Evolutionary conservation across 1,140 invertebrate species (phyloP).

Genomic region (Cyclargus thomasi): DNA sequence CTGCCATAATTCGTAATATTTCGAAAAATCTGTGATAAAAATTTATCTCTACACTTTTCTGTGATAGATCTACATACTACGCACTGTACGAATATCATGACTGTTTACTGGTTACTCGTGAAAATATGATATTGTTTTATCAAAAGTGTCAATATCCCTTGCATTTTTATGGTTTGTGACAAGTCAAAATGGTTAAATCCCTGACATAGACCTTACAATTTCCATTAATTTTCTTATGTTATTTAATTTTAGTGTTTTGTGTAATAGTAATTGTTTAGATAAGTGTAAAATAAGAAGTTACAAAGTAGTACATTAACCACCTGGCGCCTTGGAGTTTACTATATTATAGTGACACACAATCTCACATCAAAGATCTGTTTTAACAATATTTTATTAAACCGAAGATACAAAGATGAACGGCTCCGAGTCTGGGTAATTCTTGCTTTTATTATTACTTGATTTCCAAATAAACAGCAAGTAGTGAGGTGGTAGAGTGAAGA

Average conservation of each 20-base stretch:
- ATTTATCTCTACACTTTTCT: constrained; percentile 44
- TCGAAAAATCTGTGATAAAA: constrained; percentile 63
- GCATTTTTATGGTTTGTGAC: constrained; percentile 72
- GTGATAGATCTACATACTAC: constrained; percentile 43
- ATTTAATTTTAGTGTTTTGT: constrained; percentile 48
- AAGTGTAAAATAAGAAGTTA: constrained; percentile 35
- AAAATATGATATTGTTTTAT: constrained; percentile 69
- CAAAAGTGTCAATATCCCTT: constrained; percentile 70
- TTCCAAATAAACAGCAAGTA: not conserved
- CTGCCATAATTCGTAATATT: constrained; percentile 61
- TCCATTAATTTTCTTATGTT: constrained; percentile 55
- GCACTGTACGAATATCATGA: constrained; percentile 34
- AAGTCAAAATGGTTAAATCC: constrained; percentile 62
- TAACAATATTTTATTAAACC: constrained; percentile 23
- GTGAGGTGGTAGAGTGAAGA: not conserved
- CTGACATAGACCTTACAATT: constrained; percentile 50
- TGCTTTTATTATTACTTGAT: constrained; percentile 22
- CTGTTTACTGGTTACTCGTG: constrained; percentile 41
- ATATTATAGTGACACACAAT: constrained; percentile 22
- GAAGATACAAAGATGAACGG: constrained; percentile 79
- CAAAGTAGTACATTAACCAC: constrained; percentile 24
- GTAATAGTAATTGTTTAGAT: constrained; percentile 40
- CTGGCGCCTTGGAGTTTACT: constrained; percentile 37
- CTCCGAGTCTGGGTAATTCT: constrained; percentile 85
- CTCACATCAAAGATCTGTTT: constrained; percentile 27